These are phyloP conservation scores for Agriopis aurantiaria DNA, from an alignment of 2,888 invertebrate species.

Conservation along the genomic window DNA sequence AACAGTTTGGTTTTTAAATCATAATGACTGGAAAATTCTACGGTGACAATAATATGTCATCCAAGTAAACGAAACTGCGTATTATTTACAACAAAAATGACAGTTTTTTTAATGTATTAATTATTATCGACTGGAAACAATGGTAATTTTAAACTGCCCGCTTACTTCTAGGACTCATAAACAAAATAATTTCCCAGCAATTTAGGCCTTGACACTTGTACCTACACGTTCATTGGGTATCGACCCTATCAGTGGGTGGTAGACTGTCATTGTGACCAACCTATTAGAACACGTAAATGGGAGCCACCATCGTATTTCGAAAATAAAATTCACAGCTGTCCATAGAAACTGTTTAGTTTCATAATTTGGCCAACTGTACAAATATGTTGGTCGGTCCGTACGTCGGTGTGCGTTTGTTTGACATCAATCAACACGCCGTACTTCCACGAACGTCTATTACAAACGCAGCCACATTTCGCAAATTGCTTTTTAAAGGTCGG, in stretches of 20 bases:
- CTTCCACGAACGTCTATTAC: constrained; percentile 55
- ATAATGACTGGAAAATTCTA: too few species aligned
- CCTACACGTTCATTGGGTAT: constrained; percentile 9
- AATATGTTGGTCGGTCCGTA: not conserved
- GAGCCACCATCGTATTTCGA: not conserved
- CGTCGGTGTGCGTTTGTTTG: constrained; percentile 49
- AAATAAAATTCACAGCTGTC: not conserved
- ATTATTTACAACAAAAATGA: too few species aligned
- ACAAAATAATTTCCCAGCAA: constrained; percentile 1
- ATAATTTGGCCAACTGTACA: not conserved
- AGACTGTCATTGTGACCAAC: not conserved
- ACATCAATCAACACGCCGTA: constrained; percentile 55
- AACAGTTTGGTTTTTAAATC: too few species aligned
- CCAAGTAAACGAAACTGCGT: too few species aligned
- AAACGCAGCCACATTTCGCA: constrained; percentile 47
- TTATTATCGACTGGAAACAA: too few species aligned
- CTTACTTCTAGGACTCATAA: not conserved
- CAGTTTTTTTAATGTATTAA: too few species aligned
- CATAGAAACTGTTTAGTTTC: not conserved
- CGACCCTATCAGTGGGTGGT: constrained; percentile 27
- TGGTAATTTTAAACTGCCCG: not conserved
- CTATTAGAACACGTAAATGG: not conserved
- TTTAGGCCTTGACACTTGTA: constrained; percentile 20
- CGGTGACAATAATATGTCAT: too few species aligned
- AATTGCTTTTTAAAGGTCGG: constrained; percentile 52